A percentile compares a stretch with the other conserved stretches of the same genome.
phyloP scores from a whole-genome alignment of 2,797 vertebrate genomes.

The Clarias laeviceps region DNA sequence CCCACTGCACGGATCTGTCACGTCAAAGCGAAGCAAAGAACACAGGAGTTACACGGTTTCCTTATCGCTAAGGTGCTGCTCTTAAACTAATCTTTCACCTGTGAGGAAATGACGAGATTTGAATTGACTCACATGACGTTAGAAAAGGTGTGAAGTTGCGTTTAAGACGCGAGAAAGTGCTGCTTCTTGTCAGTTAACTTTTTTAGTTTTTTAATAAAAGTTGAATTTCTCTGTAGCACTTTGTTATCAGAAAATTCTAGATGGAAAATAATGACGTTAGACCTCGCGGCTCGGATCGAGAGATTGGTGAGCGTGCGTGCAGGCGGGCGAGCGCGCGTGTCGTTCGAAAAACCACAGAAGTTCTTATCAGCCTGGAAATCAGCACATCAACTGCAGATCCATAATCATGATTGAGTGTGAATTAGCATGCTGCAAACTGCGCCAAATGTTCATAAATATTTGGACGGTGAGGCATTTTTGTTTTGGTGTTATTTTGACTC shows the following conservation, averaged over 20 bases:
- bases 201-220: no score
- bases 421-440: background rate
- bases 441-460: no score
- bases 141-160: background rate
- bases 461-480: no score
- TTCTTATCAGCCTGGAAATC: background rate
- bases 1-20: no score
- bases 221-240: background rate
- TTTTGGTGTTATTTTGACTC: no score
- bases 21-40: background rate
- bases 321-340: no score
- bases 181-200: no score
- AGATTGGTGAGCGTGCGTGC: background rate
- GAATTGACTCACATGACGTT: no score
- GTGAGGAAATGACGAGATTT: background rate
- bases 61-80: no score
- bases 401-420: background rate
- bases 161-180: no score
- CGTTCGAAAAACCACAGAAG: background rate
- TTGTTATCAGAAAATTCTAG: background rate
- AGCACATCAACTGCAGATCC: background rate
- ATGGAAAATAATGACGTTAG: background rate
- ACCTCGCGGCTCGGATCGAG: background rate
- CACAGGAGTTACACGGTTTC: background rate
- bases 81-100: background rate